Base-by-base conservation (phyloP, 2,113 vertebrate genomes). In the Haemorhous mexicanus region DNA sequence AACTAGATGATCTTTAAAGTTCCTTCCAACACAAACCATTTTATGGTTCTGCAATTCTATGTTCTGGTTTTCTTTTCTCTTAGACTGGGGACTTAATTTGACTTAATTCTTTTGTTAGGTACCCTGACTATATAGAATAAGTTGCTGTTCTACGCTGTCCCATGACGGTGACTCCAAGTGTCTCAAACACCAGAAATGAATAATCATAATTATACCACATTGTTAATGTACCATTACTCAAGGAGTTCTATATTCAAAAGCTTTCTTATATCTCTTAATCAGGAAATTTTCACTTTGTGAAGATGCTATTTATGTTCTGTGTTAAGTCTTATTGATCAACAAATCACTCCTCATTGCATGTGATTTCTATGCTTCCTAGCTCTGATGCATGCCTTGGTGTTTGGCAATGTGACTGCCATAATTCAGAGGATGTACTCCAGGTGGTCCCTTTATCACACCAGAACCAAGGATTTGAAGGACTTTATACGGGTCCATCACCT, bases 361-460 rank as follows among this genome's bases (percentile, higher is more conserved):
- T 62, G 33, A 75, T 72, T 94, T 89, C 62, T 96, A 13, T 95
- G 23, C 20, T 87, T 84, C 55, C 55, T 89, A 99, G 99, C 99
- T 52, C 96, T 99, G 98, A 99, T 99, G 99, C 99, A 99, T 5
- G 99, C 99, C 62, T 96, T 99, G 97, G 99, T 99, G 88, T 99
- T 99, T 87, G 99, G 99, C 53, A 99, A 99, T 6, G 99, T 99
- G 97, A 99, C 99, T 9, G 99, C 99, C 52, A 99, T 99, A 92
- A 99, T 99, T 96, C 99, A 99, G 97, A 98, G 99, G 96, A 99
- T 99, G 99, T 99, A 99, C 96, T 99, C 99, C 19, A 98, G 99
- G 76, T 99, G 99, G 99, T 99, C 99, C 35, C 99, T 99, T 84
- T 99, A 99, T 97, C 99, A 99, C 97, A 99, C 99, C 44, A 98